Percentiles rank a stretch among this genome's conserved stretches.
phyloP scores from a whole-genome alignment of 2,797 vertebrate species.

The Masticophis lateralis region DNA sequence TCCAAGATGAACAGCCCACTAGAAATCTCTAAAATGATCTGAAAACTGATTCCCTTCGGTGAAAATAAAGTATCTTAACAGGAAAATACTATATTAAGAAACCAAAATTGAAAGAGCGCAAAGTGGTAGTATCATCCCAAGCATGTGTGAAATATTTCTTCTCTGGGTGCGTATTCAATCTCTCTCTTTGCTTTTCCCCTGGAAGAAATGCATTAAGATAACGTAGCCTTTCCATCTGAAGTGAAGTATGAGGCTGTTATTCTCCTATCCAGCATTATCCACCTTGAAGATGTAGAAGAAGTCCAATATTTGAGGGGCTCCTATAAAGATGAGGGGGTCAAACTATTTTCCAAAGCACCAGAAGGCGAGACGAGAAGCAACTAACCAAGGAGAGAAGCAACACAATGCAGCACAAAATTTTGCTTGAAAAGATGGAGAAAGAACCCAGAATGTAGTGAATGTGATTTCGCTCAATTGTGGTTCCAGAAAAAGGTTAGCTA shows the following conservation, averaged over 20 bases:
- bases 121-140: background rate
- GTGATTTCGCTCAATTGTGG: too few species aligned
- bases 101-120: background rate
- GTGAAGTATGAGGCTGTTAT: background rate
- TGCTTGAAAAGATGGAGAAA: too few species aligned
- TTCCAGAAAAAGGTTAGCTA: too few species aligned
- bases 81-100: background rate
- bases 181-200: background rate
- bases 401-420: too few species aligned
- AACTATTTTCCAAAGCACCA: background rate
- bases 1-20: background rate
- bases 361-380: background rate
- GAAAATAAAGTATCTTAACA: background rate
- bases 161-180: background rate
- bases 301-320: background rate
- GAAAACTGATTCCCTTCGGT: background rate
- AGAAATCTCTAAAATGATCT: background rate
- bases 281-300: background rate
- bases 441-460: too few species aligned
- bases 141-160: background rate
- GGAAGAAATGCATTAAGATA: background rate
- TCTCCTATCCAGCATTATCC: background rate
- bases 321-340: background rate
- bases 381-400: background rate
- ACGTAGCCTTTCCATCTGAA: background rate